Conservation (phyloP, 2,113 vertebrate genomes). For the Macroglossus sobrinus region DNA sequence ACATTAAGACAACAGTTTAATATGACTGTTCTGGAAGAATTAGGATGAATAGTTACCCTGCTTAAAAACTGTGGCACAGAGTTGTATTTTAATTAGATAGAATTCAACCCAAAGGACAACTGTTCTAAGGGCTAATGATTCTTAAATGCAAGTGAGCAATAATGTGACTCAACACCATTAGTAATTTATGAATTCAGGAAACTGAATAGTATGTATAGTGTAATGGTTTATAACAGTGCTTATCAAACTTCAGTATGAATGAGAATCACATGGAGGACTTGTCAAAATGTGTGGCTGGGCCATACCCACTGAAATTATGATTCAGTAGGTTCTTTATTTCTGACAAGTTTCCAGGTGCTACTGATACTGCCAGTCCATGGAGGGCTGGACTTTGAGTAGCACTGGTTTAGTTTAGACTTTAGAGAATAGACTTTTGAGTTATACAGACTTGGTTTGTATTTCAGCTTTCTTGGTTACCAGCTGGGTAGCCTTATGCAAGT, state of each 20-base stretch:
- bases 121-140: neutral
- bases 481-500: neutral
- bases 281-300: neutral
- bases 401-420: slow-evolving; percentile 11
- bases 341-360: neutral
- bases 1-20: neutral
- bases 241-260: neutral
- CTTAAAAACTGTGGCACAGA: neutral
- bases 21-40: neutral
- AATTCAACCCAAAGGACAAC: neutral
- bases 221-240: neutral
- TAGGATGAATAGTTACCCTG: neutral
- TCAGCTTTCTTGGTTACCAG: neutral
- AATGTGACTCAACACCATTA: neutral
- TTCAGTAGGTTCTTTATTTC: neutral
- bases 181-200: neutral
- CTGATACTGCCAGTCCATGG: neutral
- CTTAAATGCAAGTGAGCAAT: neutral
- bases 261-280: neutral
- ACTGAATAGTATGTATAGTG: neutral
- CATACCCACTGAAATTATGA: neutral
- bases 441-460: neutral
- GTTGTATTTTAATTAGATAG: neutral
- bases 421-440: neutral
- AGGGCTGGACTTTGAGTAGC: neutral